Evolutionary conservation across 2,113 vertebrate genomes (phyloP).

Genomic region (Oreocharis arfaki): DNA sequence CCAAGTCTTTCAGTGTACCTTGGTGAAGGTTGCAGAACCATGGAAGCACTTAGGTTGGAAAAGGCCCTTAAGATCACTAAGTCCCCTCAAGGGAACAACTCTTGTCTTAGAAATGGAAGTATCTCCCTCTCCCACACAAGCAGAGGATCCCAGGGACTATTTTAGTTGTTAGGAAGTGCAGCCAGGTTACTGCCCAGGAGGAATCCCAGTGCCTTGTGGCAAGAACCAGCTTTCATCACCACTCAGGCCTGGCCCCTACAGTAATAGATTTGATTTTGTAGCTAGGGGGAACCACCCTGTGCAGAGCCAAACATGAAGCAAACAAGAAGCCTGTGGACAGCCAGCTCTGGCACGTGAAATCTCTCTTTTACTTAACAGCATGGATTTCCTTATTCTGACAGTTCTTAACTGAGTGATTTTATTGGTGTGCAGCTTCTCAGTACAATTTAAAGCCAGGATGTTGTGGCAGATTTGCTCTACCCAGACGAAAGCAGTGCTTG

Average conservation of each 20-base stretch:
- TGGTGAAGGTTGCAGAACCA: not conserved
- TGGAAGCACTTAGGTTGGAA: not conserved
- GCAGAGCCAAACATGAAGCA: not conserved
- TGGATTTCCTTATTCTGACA: not conserved
- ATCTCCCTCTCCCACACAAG: rapidly evolving
- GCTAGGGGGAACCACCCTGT: not conserved
- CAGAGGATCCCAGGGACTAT: not conserved
- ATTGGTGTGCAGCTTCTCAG: not conserved
- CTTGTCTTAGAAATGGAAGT: not conserved
- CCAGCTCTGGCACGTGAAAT: not conserved
- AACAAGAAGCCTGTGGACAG: not conserved
- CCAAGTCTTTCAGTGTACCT: not conserved
- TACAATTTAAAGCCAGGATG: not conserved
- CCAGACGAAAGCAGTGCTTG: not conserved
- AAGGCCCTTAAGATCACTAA: not conserved
- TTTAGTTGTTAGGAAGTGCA: not conserved
- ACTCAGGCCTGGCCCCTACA: not conserved
- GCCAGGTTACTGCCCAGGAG: rapidly evolving
- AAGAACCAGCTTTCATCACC: not conserved
- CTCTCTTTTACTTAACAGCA: not conserved
- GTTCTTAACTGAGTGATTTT: not conserved
- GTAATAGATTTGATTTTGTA: not conserved
- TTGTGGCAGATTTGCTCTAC: not conserved
- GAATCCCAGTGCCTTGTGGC: rapidly evolving
- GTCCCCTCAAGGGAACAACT: not conserved